Base-by-base conservation (phyloP, 2,113 vertebrate species). In the Pterocles gutturalis region DNA sequence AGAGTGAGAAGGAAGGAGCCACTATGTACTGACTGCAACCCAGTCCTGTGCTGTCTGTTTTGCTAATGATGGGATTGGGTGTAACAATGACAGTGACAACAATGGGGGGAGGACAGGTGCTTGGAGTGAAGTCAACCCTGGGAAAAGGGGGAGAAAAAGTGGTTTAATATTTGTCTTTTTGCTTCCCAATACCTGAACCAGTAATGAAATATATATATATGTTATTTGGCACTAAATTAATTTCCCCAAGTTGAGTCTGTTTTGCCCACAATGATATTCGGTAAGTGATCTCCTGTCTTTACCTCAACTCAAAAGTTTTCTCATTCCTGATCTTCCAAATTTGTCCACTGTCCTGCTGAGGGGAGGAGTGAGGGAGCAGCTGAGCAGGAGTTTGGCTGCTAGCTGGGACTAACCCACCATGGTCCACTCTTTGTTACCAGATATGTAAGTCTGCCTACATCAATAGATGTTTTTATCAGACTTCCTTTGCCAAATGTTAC, bases 21-120 rank as follows among this genome's bases (percentile, higher is more conserved):
- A 3, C 45, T 7, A 0, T 1, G 1, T 28, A 29, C 21, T 29
- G 38, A 11, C 4, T 49, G 31, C n/a, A 79, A 0, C 31, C 34
- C 18, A 3, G 24, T 8, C 55, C 61, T 89, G 38, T 7, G 0
- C 38, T 55, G 49, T 36, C 28, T 41, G 18, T 5, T 70, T 29
- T 5, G 2, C 3, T 25, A 51, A 8, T 11, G 58, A 43, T 20
- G 28, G 15, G 33, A 8, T 43, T 33, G 55, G 69, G 5, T 9
- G 11, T 20, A 45, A 55, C 16, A 28, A 75, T 33, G 41, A 41
- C 3, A 14, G 45, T 55, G 65, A 16, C 26, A 82, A 25, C 14
- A 64, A 5, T 6, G n/a, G 15, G 36, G 17, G 28, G 10, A 64
- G 21, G 45, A 17, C 17, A 61, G 34, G 22, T 43, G 21, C 20